Conservation (phyloP, 2,113 vertebrate genomes). For the Carlito syrichta region DNA sequence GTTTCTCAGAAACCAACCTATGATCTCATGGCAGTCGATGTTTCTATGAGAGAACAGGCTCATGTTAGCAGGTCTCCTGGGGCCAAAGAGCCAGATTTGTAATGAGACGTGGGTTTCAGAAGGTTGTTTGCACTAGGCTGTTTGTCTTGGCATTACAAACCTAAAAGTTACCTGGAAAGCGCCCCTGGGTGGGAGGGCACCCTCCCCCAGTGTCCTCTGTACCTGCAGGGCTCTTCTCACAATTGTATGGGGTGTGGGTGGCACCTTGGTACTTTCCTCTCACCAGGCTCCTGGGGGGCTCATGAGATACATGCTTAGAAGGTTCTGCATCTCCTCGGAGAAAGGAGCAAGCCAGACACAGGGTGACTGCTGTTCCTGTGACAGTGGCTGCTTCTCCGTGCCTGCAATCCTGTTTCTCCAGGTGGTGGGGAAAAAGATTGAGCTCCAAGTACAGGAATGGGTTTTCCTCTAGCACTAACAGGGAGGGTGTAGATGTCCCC, state of each 20-base stretch:
- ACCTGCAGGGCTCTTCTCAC: background rate
- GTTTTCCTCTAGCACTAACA: background rate
- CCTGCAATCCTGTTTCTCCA: background rate
- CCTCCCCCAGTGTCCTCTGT: background rate
- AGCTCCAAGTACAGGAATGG: background rate
- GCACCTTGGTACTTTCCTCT: background rate
- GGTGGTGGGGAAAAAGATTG: background rate
- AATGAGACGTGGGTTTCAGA: background rate
- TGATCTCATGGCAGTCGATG: background rate
- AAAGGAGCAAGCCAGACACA: too few species aligned
- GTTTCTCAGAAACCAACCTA: constrained; percentile 39
- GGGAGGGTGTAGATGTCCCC: background rate
- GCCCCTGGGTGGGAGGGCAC: accelerated
- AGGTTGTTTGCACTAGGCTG: background rate
- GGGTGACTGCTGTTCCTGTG: accelerated
- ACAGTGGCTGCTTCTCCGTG: accelerated
- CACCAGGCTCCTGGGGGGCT: background rate
- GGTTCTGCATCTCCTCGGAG: background rate
- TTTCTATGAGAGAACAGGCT: background rate
- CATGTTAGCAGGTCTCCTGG: background rate
- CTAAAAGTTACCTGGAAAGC: too few species aligned
- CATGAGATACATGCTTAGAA: background rate
- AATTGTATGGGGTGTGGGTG: background rate
- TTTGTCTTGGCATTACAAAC: background rate
- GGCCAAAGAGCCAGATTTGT: background rate